phyloP scores from a whole-genome alignment of 2,113 vertebrate genomes.

The Gallinago undulata region DNA sequence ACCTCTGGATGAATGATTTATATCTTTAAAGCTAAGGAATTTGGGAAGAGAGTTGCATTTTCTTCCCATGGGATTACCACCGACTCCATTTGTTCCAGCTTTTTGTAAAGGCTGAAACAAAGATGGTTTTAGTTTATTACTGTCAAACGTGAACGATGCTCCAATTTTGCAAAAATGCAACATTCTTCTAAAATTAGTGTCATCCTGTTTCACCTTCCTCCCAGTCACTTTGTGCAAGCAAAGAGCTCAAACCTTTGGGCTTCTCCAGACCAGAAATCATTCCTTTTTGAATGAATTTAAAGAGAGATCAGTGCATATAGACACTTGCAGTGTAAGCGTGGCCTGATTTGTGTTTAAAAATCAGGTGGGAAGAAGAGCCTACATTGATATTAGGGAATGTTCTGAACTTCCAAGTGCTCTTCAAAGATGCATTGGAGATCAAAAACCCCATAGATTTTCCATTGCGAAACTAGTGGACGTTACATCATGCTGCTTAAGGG shows the following conservation, averaged over 20 bases:
- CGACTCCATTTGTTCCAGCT: not conserved
- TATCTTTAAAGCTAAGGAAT: not conserved
- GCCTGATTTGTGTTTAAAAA: not conserved
- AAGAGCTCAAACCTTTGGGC: not conserved
- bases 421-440: not conserved
- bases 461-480: not conserved
- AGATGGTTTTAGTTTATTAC: not conserved
- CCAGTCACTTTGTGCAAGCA: rapidly evolving
- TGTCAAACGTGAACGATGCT: not conserved
- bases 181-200: not conserved
- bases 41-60: not conserved
- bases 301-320: not conserved
- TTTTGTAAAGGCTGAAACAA: not conserved
- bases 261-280: not conserved
- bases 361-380: not conserved
- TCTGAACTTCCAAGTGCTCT: not conserved
- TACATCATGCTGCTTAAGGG: rapidly evolving
- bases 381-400: not conserved
- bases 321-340: not conserved
- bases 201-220: not conserved
- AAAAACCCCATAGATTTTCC: not conserved
- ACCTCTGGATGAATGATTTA: not conserved
- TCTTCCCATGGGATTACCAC: not conserved
- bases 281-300: not conserved
- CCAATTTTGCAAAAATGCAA: not conserved